phyloP scores from a whole-genome alignment of 2,797 vertebrate species.

The Hydrolagus colliei region DNA sequence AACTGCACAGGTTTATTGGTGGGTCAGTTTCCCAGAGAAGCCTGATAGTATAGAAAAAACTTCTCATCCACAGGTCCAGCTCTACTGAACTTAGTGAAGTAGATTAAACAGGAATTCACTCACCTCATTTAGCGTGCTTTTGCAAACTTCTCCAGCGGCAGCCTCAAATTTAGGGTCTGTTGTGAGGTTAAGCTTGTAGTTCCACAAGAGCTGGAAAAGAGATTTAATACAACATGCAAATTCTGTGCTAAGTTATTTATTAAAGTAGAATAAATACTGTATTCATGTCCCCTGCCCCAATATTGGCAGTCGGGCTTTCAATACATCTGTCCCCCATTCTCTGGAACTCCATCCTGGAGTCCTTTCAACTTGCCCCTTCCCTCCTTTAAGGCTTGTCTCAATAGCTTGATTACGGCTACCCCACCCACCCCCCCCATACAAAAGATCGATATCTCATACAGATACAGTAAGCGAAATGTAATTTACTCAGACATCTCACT shows the following conservation, averaged over 20 bases:
- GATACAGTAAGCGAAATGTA: not conserved
- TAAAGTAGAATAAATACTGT: not conserved
- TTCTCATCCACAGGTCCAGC: too few species aligned
- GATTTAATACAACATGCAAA: not conserved
- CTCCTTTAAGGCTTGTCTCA: too few species aligned
- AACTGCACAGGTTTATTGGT: too few species aligned
- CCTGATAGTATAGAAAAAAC: too few species aligned
- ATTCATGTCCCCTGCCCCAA: conserved; percentile 33
- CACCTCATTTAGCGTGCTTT: conserved; percentile 77
- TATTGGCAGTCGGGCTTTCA: conserved; percentile 37
- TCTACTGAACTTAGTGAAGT: not conserved
- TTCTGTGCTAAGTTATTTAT: not conserved
- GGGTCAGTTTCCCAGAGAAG: too few species aligned
- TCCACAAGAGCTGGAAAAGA: conserved; percentile 74
- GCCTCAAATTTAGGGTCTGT: conserved; percentile 90
- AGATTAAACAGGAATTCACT: conserved; percentile 35
- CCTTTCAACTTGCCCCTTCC: too few species aligned
- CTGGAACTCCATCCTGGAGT: too few species aligned
- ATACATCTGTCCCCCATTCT: conserved; percentile 38
- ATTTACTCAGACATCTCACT: not conserved
- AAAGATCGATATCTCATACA: not conserved
- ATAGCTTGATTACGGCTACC: too few species aligned
- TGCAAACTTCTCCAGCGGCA: conserved; percentile 85
- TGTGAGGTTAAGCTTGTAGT: conserved; percentile 88
- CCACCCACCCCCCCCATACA: not conserved